These are phyloP conservation scores for Dendrophyllia cribrosa DNA, from an alignment of 64 coral and sea anemone genomes.

Conservation along the genomic window DNA sequence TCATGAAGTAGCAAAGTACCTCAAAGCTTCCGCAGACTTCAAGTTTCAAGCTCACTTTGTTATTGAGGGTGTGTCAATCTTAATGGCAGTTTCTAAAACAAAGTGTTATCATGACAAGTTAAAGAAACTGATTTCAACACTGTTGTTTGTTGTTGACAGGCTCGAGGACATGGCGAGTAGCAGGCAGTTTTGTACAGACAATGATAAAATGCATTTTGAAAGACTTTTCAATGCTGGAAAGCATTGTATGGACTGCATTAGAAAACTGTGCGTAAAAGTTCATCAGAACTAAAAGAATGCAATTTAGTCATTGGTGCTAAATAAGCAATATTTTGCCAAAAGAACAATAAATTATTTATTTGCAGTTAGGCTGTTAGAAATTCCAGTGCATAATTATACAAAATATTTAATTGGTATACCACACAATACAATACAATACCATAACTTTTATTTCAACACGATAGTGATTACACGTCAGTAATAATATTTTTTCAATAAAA, in stretches of 20 bases:
- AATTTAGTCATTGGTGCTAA: not conserved
- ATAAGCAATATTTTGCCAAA: not conserved
- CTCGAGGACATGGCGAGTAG: conserved; percentile 40
- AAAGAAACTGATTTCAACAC: not conserved
- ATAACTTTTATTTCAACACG: too few species aligned
- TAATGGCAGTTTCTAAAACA: conserved; percentile 70
- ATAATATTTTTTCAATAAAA: too few species aligned
- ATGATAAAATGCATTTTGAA: conserved; percentile 6
- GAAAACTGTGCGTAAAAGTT: conserved; percentile 4
- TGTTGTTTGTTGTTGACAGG: conserved; percentile 63
- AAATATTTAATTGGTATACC: too few species aligned
- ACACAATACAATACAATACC: too few species aligned
- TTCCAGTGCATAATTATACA: too few species aligned
- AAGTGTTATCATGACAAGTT: conserved; percentile 41
- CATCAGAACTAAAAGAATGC: not conserved
- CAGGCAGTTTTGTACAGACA: conserved; percentile 4
- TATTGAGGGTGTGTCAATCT: conserved; percentile 52
- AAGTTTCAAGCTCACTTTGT: conserved; percentile 78
- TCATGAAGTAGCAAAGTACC: conserved; percentile 30
- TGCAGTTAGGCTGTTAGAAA: too few species aligned
- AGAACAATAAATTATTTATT: not conserved
- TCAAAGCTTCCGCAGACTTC: conserved; percentile 53
- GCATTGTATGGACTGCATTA: conserved; percentile 11
- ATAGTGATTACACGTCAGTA: too few species aligned
- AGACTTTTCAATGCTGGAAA: conserved; percentile 32